Percentiles rank a stretch among this genome's conserved stretches.
These are phyloP conservation scores for Ophioderma brevispina DNA, from an alignment of 35 echinoderm and acorn worm species.

Conservation along the genomic window DNA sequence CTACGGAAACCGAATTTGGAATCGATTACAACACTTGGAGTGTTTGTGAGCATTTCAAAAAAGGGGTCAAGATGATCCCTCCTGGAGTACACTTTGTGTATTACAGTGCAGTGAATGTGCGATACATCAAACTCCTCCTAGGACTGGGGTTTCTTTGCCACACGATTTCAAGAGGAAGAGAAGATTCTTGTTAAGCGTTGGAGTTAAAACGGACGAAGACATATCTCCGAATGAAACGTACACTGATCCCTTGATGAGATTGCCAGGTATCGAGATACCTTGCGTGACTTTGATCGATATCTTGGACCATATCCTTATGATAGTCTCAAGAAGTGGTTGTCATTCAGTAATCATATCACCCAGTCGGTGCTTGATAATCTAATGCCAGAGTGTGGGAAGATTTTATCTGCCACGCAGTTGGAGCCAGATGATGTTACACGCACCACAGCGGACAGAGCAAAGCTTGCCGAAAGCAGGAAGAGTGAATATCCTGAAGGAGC, in stretches of 20 bases:
- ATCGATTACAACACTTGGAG: slow-evolving; percentile 98
- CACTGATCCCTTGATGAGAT: slow-evolving; percentile 56
- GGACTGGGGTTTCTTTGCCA: slow-evolving; percentile 96
- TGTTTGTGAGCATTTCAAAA: slow-evolving; percentile 88
- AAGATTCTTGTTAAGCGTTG: slow-evolving; percentile 86
- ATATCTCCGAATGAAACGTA: slow-evolving; percentile 22
- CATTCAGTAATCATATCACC: slow-evolving; percentile 81
- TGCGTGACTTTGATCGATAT: slow-evolving; percentile 67
- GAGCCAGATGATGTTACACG: slow-evolving; percentile 66
- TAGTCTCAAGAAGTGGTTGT: slow-evolving; percentile 92
- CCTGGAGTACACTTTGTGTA: slow-evolving; percentile 94
- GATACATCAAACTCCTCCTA: slow-evolving; percentile 45
- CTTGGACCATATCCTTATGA: slow-evolving; percentile 94
- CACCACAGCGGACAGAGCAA: slow-evolving; percentile 74
- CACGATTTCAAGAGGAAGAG: slow-evolving; percentile 65
- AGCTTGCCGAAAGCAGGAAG: slow-evolving; percentile 40
- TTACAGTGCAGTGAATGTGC: slow-evolving; percentile 85
- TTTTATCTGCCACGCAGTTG: slow-evolving; percentile 85
- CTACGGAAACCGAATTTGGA: slow-evolving; percentile 92
- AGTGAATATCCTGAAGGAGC: slow-evolving; percentile 24
- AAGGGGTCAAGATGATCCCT: slow-evolving; percentile 99
- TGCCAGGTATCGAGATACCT: slow-evolving; percentile 4
- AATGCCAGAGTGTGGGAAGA: slow-evolving; percentile 65
- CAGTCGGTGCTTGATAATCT: slow-evolving; percentile 31
- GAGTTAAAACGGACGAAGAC: slow-evolving; percentile 65